Evolutionary conservation across 2,797 vertebrate genomes (phyloP), one percentile per base, ranked within the genome.

Genomic region (Novumbra hubbsi): DNA sequence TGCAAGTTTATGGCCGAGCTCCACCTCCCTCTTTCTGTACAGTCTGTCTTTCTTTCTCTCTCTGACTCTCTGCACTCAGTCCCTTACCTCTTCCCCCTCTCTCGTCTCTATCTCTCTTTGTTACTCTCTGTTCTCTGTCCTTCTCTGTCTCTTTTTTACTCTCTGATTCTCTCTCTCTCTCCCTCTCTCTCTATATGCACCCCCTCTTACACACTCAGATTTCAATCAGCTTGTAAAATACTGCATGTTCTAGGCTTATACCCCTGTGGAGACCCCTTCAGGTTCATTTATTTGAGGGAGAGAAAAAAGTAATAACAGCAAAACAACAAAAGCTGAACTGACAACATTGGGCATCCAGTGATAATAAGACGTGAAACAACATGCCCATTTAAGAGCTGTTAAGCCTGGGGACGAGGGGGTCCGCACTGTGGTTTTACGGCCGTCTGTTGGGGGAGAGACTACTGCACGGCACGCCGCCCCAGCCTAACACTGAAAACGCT

Each of bases 331-430:
- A 16, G 73, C 79, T 82, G 72, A 77, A 81, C 81, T 83, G 86
- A 85, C 85, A 85, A 87, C 76, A 66, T 80, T 80, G 78, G 85
- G 81, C 79, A 88, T 82, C 88, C 90, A 88, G 85, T 84, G 87
- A 32, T 27, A 21, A 41, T 86, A 87, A 84, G 68, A 32, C 81
- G 85, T 82, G 83, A 78, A 83, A 83, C 85, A 89, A 90, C 88
- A 87, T 84, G 76, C 81, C 83, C 88, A 84, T 90, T 92, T 71
- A 90, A 91, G 87, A 88, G 89, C 88, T 87, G 90, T 88, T 92
- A 90, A 91, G 90, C 90, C 89, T 81, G 84, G 86, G 88, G 88
- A 85, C 85, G 82, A 81, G 88, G 80, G 83, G 80, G 78, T 81
- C 85, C 88, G 81, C 86, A 86, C 88, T 76, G 68, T 76, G 77